A percentile compares a stretch with the other conserved stretches of the same genome.
Evolutionary conservation across 1,140 invertebrate genomes (phyloP).

Genomic region (Colletes gigas): DNA sequence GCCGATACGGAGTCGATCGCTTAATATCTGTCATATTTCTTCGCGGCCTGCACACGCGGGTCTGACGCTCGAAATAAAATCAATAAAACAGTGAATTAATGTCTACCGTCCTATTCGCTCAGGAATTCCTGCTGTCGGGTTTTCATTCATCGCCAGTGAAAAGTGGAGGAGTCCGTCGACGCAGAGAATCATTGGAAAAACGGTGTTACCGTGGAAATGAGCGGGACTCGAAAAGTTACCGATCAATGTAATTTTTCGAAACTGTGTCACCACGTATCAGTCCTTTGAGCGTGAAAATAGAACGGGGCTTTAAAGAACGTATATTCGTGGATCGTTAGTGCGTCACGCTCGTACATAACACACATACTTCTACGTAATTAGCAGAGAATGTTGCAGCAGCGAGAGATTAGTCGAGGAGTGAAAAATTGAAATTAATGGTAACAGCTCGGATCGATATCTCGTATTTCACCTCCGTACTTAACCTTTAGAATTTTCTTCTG

Average conservation of each 20-base stretch:
- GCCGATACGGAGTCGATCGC: background rate
- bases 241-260: background rate
- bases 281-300: background rate
- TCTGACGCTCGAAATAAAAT: constrained; percentile 2
- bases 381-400: too few relatives aligned
- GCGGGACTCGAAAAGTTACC: background rate
- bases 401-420: too few relatives aligned
- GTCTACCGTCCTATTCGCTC: constrained; percentile 2
- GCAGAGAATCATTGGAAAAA: background rate
- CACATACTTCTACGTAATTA: too few relatives aligned
- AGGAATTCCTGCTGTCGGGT: constrained; percentile 9
- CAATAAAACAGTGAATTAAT: constrained; percentile 39
- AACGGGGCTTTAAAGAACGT: background rate
- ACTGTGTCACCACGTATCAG: background rate
- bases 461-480: too few relatives aligned
- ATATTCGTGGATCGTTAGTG: too few relatives aligned
- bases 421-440: too few relatives aligned
- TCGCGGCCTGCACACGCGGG: background rate
- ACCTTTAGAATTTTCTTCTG: too few relatives aligned
- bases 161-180: background rate
- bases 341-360: too few relatives aligned
- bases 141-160: constrained; percentile 23
- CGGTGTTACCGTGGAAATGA: background rate
- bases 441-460: too few relatives aligned
- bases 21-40: constrained; percentile 11